Evolutionary conservation across 2,797 vertebrate genomes (phyloP).

Genomic region (Halcyon smyrnensis): DNA sequence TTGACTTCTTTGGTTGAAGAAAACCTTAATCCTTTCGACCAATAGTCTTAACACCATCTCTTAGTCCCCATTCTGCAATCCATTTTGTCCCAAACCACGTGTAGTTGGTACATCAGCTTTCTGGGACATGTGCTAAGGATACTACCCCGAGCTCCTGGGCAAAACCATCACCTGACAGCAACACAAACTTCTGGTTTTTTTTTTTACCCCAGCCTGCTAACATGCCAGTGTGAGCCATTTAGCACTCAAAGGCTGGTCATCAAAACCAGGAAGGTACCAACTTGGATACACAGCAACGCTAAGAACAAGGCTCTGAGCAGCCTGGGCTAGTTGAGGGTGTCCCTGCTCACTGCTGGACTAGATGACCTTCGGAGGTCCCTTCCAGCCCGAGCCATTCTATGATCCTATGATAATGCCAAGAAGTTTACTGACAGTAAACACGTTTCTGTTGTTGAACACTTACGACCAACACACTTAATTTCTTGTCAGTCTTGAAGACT

Average conservation of each 20-base stretch:
- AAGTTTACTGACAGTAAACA: neutral
- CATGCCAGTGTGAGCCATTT: neutral
- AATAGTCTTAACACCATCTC: neutral
- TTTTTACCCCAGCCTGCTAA: neutral
- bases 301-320: neutral
- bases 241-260: neutral
- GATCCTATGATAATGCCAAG: neutral
- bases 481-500: neutral
- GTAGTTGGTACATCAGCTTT: neutral
- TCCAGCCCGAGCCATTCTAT: too few relatives aligned
- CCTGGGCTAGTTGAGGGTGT: too few relatives aligned
- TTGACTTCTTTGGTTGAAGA: neutral
- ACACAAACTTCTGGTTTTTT: neutral
- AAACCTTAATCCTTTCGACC: neutral
- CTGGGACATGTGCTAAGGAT: neutral
- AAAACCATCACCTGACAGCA: neutral
- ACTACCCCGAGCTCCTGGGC: neutral
- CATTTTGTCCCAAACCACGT: rapidly evolving
- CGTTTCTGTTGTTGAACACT: neutral
- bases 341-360: too few relatives aligned
- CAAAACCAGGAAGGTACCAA: neutral
- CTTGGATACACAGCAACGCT: neutral
- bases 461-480: neutral
- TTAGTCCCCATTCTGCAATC: neutral
- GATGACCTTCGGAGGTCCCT: too few relatives aligned